Evolutionary conservation across 35 echinoderm and acorn worm genomes (phyloP), one percentile per base, ranked within the genome.

Genomic region (Apostichopus parvimensis): DNA sequence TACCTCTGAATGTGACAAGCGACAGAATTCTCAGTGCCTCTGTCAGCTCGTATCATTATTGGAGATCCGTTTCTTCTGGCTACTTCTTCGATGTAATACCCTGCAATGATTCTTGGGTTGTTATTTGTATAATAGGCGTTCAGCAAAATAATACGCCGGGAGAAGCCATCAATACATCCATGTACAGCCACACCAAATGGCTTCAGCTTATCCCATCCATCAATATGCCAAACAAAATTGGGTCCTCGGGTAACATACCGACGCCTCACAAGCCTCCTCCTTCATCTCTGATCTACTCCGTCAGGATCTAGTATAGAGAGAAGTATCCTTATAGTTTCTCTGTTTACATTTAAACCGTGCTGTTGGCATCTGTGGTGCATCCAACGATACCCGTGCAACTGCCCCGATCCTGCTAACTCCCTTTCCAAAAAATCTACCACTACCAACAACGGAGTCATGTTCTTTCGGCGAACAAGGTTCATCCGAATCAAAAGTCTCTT

Each of bases 161-260:
- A 80, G 52, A 80, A 80, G 13, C 78, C 78, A 80, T 80, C 66
- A 25, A 71, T 34, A 20, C 56, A 62, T 64, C 28, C 66, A 23
- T 71, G 28, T 21, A 53, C 21, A 23, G 79, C 79, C 54, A 87
- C 21, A 87, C 24, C n/a, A 15, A 18, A 45, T 17, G 57, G 24
- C 21, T 88, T 93, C 9, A 96, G 87, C 82, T 96, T 92, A 61
- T 94, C 93, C 61, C 94, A 96, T 5, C 86, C 89, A 79, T 94
- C 95, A 59, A 94, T 1, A 68, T 96, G 95, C 95, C 95, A 96
- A 6, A 92, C 58, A 83, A 65, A 94, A 85, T 94, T 94, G 62
- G 95, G 89, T 64, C 95, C 95, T 23, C 18, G 24, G 28, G 92
- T 55, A 83, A 55, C 53, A 77, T 96, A 96, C n/a, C 12, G 55